Percentiles rank a stretch among this genome's conserved stretches.
Conservation (phyloP, 2,797 vertebrate species). For the Pterois miles region DNA sequence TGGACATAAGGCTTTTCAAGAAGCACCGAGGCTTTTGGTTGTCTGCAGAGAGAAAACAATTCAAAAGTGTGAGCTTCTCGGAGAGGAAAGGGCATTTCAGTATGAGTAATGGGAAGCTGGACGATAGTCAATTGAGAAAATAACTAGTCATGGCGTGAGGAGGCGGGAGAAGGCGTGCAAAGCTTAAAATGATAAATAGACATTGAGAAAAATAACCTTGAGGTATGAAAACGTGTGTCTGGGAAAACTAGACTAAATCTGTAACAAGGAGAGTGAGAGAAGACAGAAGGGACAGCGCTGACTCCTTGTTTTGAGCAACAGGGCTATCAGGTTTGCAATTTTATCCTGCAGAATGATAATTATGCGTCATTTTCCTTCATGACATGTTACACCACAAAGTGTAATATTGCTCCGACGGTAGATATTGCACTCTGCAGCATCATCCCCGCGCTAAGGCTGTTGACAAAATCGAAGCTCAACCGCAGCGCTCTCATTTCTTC, state of each 20-base stretch:
- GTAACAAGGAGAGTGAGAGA: conserved; percentile 5
- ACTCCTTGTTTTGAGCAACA: conserved; percentile 40
- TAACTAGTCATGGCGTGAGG: conserved; percentile 61
- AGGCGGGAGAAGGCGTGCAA: conserved; percentile 46
- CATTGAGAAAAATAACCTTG: conserved; percentile 68
- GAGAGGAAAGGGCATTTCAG: conserved; percentile 53
- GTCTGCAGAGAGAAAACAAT: conserved; percentile 38
- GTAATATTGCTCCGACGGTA: conserved; percentile 1
- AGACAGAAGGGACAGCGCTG: conserved; percentile 1
- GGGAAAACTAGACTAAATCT: conserved; percentile 19
- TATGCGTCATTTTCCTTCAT: conserved; percentile 36
- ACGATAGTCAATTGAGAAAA: conserved; percentile 68
- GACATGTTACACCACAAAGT: conserved; percentile 41
- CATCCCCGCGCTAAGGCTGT: conserved; percentile 41
- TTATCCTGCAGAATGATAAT: conserved; percentile 36
- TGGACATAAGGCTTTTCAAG: conserved; percentile 3
- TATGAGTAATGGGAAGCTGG: conserved; percentile 60
- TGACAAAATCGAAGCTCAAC: conserved; percentile 41
- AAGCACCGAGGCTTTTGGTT: conserved; percentile 11
- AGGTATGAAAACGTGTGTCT: conserved; percentile 46
- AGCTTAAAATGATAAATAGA: conserved; percentile 68
- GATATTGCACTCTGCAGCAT: conserved; percentile 58
- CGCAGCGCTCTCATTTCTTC: conserved; percentile 42
- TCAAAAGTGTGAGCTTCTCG: conserved; percentile 20
- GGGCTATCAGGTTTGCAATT: conserved; percentile 36